Conservation (phyloP, 2,797 vertebrate species). For the Coreius guichenoti region DNA sequence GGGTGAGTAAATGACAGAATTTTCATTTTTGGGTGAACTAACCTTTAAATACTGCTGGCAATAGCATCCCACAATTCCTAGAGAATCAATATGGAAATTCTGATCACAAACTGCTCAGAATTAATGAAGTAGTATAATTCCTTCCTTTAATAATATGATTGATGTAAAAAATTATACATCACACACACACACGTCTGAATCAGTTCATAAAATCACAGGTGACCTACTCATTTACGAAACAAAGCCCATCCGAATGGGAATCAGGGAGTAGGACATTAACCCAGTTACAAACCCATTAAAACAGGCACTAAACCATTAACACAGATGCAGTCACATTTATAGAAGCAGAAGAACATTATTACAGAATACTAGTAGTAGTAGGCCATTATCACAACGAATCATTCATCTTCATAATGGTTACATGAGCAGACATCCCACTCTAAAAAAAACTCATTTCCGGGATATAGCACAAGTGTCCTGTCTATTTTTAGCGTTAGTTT, state of each 20-base stretch:
- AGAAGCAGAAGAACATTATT: neutral
- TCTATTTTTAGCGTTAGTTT: neutral
- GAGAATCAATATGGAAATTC: neutral
- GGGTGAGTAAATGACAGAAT: too few relatives aligned
- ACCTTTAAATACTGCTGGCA: neutral
- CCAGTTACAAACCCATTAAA: neutral
- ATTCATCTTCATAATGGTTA: neutral
- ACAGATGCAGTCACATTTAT: neutral
- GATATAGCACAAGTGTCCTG: neutral
- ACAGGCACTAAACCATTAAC: neutral
- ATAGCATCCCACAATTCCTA: neutral
- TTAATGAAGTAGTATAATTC: neutral
- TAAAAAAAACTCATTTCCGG: neutral
- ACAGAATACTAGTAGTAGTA: neutral
- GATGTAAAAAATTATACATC: neutral
- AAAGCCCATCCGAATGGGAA: neutral
- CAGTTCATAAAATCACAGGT: neutral
- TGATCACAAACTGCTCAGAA: neutral
- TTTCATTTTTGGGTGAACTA: neutral
- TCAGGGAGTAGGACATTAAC: neutral
- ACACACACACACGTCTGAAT: neutral
- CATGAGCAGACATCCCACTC: neutral
- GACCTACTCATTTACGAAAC: neutral
- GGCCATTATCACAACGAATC: neutral
- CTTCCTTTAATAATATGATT: neutral